Base-by-base conservation (phyloP, 1,140 invertebrate genomes). In the Drosophila hydei region DNA sequence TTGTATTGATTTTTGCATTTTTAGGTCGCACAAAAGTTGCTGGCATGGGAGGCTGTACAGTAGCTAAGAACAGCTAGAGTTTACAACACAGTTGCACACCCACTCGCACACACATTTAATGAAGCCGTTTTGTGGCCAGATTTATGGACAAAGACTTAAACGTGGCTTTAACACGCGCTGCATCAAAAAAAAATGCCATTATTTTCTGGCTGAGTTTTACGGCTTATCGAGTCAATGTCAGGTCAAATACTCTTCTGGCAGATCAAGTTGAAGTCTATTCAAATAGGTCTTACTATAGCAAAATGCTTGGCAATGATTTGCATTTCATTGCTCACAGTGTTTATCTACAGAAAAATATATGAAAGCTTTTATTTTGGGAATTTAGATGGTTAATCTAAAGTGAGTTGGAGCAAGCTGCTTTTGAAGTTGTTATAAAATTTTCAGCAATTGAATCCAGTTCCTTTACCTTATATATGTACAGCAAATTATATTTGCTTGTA, bases 1-100 rank as follows among this genome's bases (percentile, higher is more conserved):
- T 64, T 23, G 52, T 85, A 84, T 85, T 84, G 79, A 83, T 84
- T 83, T 83, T 83, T 76, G 47, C 55, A 76, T 83, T 83, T 85
- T 83, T 83, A 72, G 79, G 79, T 83, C 75, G 75, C 79, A 62
- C 70, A 60, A 62, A 59, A 63, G 61, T 27, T 52, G 27, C 33
- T 6, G 33, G 9, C 12, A 8, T 2, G 38, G 55, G 43, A 48
- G 50, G 58, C 14, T 58, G 47, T 40, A 43, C 14, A 36, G 48
- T 27, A 21, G 48, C n/a, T 27, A 36, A 27, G 12, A 50, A 50
- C 43, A 64, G 58, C n/a, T 23, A 56, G 47, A 55, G 62, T 38
- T 69, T 54, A 54, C 56, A 54, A 47, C 30, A 62, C 18, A 60
- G 50, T 23, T 4, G 18, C 18, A 54, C 51, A 27, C 11, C 25